These are phyloP conservation scores for Chamaetylas fuelleborni DNA, from an alignment of 2,113 vertebrate species.

Conservation along the genomic window DNA sequence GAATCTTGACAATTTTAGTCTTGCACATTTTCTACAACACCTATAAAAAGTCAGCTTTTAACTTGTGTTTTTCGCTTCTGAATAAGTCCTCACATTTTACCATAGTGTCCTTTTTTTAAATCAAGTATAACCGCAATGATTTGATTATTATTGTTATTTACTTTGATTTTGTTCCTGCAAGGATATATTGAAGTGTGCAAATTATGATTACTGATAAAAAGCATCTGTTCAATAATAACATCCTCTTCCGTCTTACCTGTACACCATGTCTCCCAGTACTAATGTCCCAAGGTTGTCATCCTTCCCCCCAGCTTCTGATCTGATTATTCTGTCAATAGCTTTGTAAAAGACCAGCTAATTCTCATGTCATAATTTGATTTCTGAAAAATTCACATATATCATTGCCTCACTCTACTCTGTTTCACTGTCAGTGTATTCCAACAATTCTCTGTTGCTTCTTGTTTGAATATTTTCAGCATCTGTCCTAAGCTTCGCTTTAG, in stretches of 20 bases:
- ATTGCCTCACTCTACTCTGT: neutral
- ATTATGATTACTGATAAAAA: neutral
- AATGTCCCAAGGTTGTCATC: neutral
- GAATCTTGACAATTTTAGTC: neutral
- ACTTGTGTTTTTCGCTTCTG: neutral
- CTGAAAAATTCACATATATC: neutral
- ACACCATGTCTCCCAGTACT: neutral
- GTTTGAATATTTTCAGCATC: neutral
- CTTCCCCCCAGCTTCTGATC: neutral
- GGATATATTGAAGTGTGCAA: neutral
- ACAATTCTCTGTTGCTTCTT: neutral
- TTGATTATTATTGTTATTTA: neutral
- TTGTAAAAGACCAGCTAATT: neutral
- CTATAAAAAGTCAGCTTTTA: neutral
- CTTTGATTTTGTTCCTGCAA: neutral
- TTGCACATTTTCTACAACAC: neutral
- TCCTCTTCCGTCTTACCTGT: neutral
- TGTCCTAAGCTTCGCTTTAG: neutral
- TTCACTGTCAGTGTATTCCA: neutral
- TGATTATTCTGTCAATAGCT: neutral
- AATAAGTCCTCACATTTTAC: neutral
- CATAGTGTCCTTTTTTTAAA: neutral
- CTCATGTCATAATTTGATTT: neutral
- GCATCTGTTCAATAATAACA: neutral
- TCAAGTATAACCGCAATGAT: neutral